These are phyloP conservation scores for Aplodontia rufa DNA, from an alignment of 2,113 vertebrate genomes.

Conservation along the genomic window DNA sequence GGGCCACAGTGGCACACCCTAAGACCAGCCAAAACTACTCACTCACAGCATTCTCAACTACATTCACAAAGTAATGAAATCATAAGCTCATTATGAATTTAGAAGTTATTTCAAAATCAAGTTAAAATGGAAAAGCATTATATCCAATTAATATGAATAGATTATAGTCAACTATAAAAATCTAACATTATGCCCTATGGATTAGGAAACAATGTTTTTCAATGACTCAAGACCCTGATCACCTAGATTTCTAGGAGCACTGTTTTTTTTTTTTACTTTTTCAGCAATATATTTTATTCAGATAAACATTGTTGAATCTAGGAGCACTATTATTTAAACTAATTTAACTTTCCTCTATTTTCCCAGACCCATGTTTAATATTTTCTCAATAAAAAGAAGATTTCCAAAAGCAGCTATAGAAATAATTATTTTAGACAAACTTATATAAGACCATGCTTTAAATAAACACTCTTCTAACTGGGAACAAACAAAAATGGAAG, in stretches of 20 bases:
- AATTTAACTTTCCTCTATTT: conserved; percentile 44
- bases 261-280: too few species aligned
- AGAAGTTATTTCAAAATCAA: conserved; percentile 30
- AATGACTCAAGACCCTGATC: neutral
- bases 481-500: conserved; percentile 49
- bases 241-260: neutral
- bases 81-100: neutral
- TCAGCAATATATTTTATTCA: too few species aligned
- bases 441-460: conserved; percentile 8
- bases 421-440: conserved; percentile 5
- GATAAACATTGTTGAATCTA: too few species aligned
- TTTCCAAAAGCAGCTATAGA: neutral
- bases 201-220: neutral
- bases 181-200: neutral
- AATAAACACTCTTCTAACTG: conserved; percentile 46
- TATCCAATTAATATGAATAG: neutral
- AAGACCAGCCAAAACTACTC: neutral
- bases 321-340: neutral
- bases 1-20: neutral
- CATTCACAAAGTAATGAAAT: neutral
- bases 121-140: neutral
- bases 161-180: neutral
- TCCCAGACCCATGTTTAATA: conserved; percentile 16
- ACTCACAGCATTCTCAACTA: neutral
- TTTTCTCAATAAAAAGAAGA: neutral